Conservation (phyloP, 92 coral and sea anemone species). For the Hydrozoanthus gracilis region DNA sequence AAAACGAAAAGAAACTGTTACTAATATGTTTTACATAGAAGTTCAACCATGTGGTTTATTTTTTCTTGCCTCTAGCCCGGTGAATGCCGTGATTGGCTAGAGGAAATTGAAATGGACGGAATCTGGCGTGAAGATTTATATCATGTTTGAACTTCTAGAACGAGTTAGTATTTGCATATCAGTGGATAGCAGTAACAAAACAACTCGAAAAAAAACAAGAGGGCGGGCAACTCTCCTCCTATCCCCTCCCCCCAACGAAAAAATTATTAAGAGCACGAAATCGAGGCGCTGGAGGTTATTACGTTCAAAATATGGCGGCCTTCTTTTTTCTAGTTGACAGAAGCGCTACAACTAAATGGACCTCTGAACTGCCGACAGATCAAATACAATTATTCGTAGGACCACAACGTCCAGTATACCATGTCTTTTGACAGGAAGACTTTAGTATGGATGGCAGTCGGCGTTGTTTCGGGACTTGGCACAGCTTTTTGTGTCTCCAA, state of each 20-base stretch:
- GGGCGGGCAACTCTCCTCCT: background rate
- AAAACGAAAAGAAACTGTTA: no score
- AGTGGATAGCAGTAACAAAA: no score
- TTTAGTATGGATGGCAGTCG: slow-evolving; percentile 73
- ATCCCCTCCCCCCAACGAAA: background rate
- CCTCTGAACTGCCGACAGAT: background rate
- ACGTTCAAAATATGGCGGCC: slow-evolving; percentile 50
- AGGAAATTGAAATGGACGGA: no score
- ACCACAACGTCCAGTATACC: background rate
- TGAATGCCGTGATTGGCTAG: no score
- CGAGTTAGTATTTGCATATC: no score
- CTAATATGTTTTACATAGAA: no score
- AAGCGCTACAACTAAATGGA: background rate
- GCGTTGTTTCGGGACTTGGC: slow-evolving; percentile 84
- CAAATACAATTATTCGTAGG: background rate
- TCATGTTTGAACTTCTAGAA: no score
- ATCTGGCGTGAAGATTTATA: no score
- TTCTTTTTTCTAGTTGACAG: background rate
- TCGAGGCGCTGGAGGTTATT: slow-evolving; percentile 4
- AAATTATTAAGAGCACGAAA: background rate
- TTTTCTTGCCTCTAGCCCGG: no score
- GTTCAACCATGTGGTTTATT: no score
- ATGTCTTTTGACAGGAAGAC: slow-evolving; percentile 77
- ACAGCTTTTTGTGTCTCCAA: slow-evolving; percentile 76
- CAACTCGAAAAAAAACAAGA: no score